A percentile compares a stretch with the other conserved stretches of the same genome.
phyloP scores from a whole-genome alignment of 2,797 vertebrate genomes.

The Gymnoscopelus braueri region DNA sequence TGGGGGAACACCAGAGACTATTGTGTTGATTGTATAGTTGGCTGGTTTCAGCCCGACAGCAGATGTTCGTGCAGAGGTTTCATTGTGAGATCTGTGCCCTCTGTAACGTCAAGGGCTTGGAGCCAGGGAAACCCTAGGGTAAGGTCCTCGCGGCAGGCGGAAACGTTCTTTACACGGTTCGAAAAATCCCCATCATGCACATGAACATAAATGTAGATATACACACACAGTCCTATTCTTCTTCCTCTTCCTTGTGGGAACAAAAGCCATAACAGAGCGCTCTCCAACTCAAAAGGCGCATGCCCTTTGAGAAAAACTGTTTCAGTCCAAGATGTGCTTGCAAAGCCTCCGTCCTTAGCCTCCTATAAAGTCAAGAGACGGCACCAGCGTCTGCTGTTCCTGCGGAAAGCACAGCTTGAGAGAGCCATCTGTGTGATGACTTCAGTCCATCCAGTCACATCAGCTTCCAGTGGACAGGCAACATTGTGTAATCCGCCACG shows the following conservation, averaged over 20 bases:
- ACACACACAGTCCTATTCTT: constrained; percentile 26
- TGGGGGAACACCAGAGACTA: constrained; percentile 34
- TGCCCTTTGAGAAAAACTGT: constrained; percentile 22
- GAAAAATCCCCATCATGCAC: constrained; percentile 8
- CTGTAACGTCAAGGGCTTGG: constrained; percentile 48
- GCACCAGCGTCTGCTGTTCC: constrained; percentile 68
- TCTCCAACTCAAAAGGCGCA: constrained; percentile 34
- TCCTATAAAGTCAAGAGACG: constrained; percentile 59
- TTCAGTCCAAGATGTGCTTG: constrained; percentile 47
- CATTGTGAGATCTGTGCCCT: constrained; percentile 32
- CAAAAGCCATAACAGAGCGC: constrained; percentile 22
- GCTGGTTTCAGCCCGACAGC: constrained; percentile 50
- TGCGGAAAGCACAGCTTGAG: constrained; percentile 46
- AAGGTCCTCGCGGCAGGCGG: constrained; percentile 23
- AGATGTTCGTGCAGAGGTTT: constrained; percentile 41
- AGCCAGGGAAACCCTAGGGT: constrained; percentile 38
- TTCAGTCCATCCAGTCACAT: constrained; percentile 49
- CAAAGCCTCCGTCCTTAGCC: constrained; percentile 41
- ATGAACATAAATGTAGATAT: constrained; percentile 9
- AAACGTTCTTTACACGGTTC: constrained; percentile 13
- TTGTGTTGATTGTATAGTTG: constrained; percentile 19
- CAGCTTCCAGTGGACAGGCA: constrained; percentile 46
- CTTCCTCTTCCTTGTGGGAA: background rate
- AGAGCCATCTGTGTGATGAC: constrained; percentile 43
- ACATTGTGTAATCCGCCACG: constrained; percentile 29